phyloP scores from a whole-genome alignment of 2,113 vertebrate species.

The Thunnus thynnus region DNA sequence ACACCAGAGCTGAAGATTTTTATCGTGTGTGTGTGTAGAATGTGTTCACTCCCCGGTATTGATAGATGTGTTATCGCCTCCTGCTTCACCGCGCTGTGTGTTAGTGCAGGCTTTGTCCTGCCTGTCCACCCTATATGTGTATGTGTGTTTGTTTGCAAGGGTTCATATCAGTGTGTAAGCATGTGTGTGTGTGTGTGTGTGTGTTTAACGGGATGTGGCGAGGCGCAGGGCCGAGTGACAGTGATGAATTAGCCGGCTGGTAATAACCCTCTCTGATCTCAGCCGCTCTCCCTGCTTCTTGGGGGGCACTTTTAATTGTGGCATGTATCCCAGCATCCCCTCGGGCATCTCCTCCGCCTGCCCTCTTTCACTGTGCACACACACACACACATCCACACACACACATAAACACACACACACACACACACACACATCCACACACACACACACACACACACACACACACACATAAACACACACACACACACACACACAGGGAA shows the following conservation, averaged over 20 bases:
- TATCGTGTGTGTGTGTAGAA: constrained; percentile 1
- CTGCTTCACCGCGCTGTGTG: neutral
- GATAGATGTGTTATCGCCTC: constrained; percentile 35
- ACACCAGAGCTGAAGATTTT: neutral
- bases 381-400: constrained; percentile 10
- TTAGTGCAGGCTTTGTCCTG: constrained; percentile 45
- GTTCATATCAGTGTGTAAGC: neutral
- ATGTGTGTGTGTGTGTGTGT: constrained; percentile 41
- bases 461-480: constrained; percentile 18
- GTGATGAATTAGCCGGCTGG: constrained; percentile 82
- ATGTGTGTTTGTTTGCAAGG: neutral
- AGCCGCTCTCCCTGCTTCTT: constrained; percentile 67
- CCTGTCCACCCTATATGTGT: neutral
- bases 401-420: constrained; percentile 17
- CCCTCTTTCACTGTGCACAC: constrained; percentile 14
- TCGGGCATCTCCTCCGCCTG: constrained; percentile 49
- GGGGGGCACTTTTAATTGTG: constrained; percentile 82
- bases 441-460: constrained; percentile 2
- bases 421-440: constrained; percentile 11
- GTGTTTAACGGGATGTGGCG: constrained; percentile 56
- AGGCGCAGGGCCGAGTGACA: constrained; percentile 62
- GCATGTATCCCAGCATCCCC: constrained; percentile 74
- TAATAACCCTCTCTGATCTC: constrained; percentile 81
- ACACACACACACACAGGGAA: neutral
- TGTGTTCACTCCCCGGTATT: constrained; percentile 5